A percentile compares a stretch with the other conserved stretches of the same genome.
Conservation (phyloP, 92 coral and sea anemone species). For the Pocillopora meandrina region DNA sequence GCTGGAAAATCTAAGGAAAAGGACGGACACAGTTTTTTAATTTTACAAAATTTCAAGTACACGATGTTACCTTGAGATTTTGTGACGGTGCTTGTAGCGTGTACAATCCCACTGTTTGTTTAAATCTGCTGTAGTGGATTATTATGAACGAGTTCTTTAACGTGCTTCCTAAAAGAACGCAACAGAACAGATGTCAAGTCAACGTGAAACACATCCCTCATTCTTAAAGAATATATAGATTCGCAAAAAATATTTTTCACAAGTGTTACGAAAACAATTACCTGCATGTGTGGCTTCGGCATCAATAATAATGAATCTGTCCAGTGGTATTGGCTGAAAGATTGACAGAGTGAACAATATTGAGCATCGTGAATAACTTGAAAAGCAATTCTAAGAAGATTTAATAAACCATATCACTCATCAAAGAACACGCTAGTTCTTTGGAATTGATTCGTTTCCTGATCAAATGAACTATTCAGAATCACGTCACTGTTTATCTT, state of each 20-base stretch:
- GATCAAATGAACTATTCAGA: too few relatives aligned
- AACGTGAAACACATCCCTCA: neutral
- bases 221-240: neutral
- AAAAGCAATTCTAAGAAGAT: neutral
- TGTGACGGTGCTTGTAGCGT: slow-evolving; percentile 97
- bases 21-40: too few relatives aligned
- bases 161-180: slow-evolving; percentile 71
- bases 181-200: neutral
- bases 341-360: neutral
- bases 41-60: neutral
- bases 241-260: neutral
- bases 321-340: slow-evolving; percentile 94
- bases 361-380: neutral
- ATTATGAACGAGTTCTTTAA: slow-evolving; percentile 88
- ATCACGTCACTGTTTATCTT: too few relatives aligned
- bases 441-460: too few relatives aligned
- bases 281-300: slow-evolving; percentile 90
- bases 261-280: neutral
- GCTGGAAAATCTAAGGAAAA: too few relatives aligned
- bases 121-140: slow-evolving; percentile 94
- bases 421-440: too few relatives aligned
- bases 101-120: slow-evolving; percentile 92
- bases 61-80: slow-evolving; percentile 75
- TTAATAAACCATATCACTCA: too few relatives aligned
- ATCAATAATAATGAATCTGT: slow-evolving; percentile 90